Base-by-base conservation (phyloP, 2,888 invertebrate species). In the Macaria notata region DNA sequence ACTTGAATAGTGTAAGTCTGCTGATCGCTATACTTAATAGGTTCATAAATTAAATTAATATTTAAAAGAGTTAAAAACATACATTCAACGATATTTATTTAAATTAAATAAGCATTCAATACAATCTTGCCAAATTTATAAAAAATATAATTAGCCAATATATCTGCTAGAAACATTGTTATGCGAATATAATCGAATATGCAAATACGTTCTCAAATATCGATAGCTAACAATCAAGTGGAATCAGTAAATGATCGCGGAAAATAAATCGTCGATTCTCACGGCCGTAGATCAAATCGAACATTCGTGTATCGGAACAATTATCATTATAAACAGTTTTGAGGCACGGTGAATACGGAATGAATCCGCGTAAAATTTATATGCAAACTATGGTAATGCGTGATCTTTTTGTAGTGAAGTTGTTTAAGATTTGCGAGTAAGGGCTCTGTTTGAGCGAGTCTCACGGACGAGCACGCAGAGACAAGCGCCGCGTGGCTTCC, bases 291-390 rank as follows among this genome's bases (percentile, higher is more conserved):
- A 84, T 91, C 88, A 86, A 80, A 81, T 83, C 79, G 79, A 79
- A 77, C 73, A 79, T 85, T 87, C 88, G 85, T 86, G 87, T 86
- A 86, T 88, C 82, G 79, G 70, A 76, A 76, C 83, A 81, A 90
- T 91, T 89, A 88, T 85, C 83, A 91, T 90, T 81, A 87, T 87
- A 91, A 68, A 76, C 81, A 84, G 85, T 81, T 81, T 86, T 72
- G 79, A 84, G 79, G 71, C 81, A 76, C 80, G 76, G 83, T 84
- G 87, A 88, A 88, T 89, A 84, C 81, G 73, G 78, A 89, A 89
- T 89, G 83, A 85, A 86, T 89, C 87, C 73, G 89, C 89, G 87
- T 88, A 88, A 89, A 90, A 90, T 91, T 90, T 90, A 90, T 89
- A 89, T 88, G 88, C 88, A 89, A 89, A 89, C 89, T 91, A 90